A percentile compares a stretch with the other conserved stretches of the same genome.
phyloP scores from a whole-genome alignment of 2,797 vertebrate species.

The Poeciliopsis paucimaculata region DNA sequence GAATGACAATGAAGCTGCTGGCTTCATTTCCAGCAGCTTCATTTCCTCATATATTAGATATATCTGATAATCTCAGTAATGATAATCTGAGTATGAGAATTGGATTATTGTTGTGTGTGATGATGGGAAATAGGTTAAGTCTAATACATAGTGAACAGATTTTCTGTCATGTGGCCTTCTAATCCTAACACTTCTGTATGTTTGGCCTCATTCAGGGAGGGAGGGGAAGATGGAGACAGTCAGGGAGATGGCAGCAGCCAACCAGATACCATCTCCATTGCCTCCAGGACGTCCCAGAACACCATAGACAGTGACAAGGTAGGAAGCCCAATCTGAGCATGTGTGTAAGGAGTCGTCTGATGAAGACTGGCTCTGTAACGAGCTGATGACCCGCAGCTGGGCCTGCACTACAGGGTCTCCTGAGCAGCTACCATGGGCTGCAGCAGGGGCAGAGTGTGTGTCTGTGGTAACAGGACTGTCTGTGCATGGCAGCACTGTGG shows the following conservation, averaged over 20 bases:
- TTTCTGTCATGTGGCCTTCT: neutral
- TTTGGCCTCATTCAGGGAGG: constrained; percentile 80
- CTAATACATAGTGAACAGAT: neutral
- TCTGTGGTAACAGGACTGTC: neutral
- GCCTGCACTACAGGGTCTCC: constrained; percentile 73
- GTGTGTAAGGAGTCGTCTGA: constrained; percentile 15
- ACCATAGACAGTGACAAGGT: constrained; percentile 99
- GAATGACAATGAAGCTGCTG: neutral
- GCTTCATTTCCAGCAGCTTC: no score
- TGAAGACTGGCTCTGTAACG: constrained; percentile 14
- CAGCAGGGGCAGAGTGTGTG: constrained; percentile 65
- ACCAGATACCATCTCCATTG: constrained; percentile 96
- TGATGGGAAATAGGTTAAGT: neutral
- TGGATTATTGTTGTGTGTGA: neutral
- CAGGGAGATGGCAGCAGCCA: constrained; percentile 98
- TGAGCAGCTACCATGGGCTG: constrained; percentile 33
- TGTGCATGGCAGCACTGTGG: neutral
- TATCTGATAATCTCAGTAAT: neutral
- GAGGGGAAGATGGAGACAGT: constrained; percentile 92
- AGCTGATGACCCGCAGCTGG: constrained; percentile 68
- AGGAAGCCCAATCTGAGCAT: constrained; percentile 55
- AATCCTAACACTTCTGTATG: neutral
- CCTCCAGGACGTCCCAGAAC: constrained; percentile 97
- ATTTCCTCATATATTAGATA: no score
- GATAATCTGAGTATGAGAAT: neutral